phyloP scores from a whole-genome alignment of 2,888 invertebrate species.

The Eulithis prunata region DNA sequence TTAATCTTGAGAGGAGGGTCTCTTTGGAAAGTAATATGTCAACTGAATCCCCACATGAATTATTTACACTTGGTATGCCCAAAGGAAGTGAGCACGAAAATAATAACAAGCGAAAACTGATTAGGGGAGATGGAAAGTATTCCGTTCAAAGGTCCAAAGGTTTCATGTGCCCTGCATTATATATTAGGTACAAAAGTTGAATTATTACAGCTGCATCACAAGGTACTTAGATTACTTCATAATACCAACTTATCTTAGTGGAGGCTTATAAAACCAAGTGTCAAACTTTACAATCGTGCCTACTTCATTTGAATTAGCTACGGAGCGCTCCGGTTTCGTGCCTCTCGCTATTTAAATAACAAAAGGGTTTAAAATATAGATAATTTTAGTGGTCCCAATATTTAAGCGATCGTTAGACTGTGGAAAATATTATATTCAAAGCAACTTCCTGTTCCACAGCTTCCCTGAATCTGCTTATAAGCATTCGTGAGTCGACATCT shows the following conservation, averaged over 20 bases:
- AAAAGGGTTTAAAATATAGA: conserved; percentile 27
- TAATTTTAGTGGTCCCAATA: conserved; percentile 29
- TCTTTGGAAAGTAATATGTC: conserved; percentile 65
- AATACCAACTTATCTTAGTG: conserved; percentile 25
- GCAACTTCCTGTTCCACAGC: conserved; percentile 72
- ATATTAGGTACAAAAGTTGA: neutral
- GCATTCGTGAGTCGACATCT: conserved; percentile 72
- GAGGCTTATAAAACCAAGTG: conserved; percentile 22
- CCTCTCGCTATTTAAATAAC: conserved; percentile 24
- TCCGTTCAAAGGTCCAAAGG: conserved; percentile 10
- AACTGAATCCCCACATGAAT: conserved; percentile 66
- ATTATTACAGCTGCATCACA: too few species aligned
- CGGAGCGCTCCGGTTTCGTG: conserved; percentile 27
- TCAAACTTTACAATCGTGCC: conserved; percentile 18
- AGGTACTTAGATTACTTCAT: too few species aligned
- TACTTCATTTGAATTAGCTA: conserved; percentile 32
- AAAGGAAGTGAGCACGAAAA: conserved; percentile 54
- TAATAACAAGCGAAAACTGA: conserved; percentile 41
- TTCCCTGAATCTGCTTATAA: conserved; percentile 74
- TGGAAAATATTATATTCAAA: conserved; percentile 52
- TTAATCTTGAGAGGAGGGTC: conserved; percentile 59
- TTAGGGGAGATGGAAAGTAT: conserved; percentile 28
- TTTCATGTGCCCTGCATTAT: conserved; percentile 10
- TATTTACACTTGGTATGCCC: conserved; percentile 64
- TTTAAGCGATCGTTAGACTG: conserved; percentile 56